Percentiles rank a stretch among this genome's conserved stretches.
Evolutionary conservation across 2,888 invertebrate species (phyloP).

Genomic region (Lathronympha strigana): DNA sequence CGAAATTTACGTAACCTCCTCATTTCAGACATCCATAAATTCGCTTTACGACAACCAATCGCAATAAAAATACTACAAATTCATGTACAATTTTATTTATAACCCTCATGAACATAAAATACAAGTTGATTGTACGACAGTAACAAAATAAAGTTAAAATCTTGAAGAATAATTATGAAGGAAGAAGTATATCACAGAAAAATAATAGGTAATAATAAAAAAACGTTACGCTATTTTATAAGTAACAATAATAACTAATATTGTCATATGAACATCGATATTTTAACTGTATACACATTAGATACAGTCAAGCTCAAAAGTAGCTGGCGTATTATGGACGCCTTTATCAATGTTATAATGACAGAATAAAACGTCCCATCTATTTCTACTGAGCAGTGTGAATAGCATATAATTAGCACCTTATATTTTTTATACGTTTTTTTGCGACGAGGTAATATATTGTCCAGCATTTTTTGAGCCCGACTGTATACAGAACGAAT

Average conservation of each 20-base stretch:
- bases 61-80: constrained; percentile 33
- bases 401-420: background rate
- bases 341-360: no score
- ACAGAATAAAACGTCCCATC: no score
- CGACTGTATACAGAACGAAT: no score
- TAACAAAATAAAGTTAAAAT: constrained; percentile 65
- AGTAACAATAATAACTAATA: constrained; percentile 32
- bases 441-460: no score
- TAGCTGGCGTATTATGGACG: background rate
- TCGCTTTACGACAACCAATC: constrained; percentile 10
- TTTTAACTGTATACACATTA: background rate
- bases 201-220: constrained; percentile 46
- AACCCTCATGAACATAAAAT: constrained; percentile 34
- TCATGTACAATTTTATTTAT: constrained; percentile 38
- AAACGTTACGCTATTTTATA: constrained; percentile 15
- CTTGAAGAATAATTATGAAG: constrained; percentile 60
- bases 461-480: no score
- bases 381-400: no score
- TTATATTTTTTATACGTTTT: no score
- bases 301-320: background rate
- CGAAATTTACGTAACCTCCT: constrained; percentile 25
- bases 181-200: constrained; percentile 76
- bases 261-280: constrained; percentile 36
- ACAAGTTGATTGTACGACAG: constrained; percentile 50
- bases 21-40: constrained; percentile 21